These are phyloP conservation scores for Cinara cedri DNA, from an alignment of 2,888 invertebrate genomes.

Conservation along the genomic window DNA sequence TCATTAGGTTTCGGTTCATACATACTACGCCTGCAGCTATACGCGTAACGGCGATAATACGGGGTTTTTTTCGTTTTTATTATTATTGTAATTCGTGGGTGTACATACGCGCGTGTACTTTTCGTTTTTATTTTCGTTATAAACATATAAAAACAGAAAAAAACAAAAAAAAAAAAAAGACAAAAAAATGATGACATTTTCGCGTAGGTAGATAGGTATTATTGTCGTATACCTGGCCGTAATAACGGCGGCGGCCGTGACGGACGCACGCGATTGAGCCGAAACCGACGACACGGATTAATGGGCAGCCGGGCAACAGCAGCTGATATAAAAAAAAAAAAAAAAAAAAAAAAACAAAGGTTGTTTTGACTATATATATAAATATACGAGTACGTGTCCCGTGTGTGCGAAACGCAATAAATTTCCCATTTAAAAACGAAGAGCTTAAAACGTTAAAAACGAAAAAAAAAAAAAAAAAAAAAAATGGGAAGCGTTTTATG, in stretches of 20 bases:
- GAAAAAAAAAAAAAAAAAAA: background rate
- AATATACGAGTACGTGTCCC: conserved; percentile 1
- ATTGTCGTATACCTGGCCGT: no score
- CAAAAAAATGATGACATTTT: no score
- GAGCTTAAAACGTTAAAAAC: conserved; percentile 18
- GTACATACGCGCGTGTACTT: no score
- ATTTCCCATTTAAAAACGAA: conserved; percentile 42
- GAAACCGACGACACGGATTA: conserved; percentile 45
- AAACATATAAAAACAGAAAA: conserved; percentile 15
- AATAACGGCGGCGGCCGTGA: background rate
- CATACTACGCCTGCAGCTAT: no score
- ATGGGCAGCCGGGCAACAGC: conserved; percentile 9
- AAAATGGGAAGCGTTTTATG: conserved; percentile 12
- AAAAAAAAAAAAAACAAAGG: conserved; percentile 36
- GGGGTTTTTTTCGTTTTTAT: no score
- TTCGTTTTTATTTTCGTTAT: background rate
- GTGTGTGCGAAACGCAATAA: background rate
- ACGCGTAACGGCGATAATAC: no score
- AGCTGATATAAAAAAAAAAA: background rate
- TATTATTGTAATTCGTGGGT: no score
- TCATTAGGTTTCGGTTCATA: no score
- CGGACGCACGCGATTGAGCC: conserved; percentile 12
- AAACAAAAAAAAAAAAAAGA: no score
- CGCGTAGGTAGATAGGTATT: no score
- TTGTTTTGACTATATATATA: background rate